These are phyloP conservation scores for Ageneiosus marmoratus DNA, from an alignment of 2,113 vertebrate species.

Conservation along the genomic window DNA sequence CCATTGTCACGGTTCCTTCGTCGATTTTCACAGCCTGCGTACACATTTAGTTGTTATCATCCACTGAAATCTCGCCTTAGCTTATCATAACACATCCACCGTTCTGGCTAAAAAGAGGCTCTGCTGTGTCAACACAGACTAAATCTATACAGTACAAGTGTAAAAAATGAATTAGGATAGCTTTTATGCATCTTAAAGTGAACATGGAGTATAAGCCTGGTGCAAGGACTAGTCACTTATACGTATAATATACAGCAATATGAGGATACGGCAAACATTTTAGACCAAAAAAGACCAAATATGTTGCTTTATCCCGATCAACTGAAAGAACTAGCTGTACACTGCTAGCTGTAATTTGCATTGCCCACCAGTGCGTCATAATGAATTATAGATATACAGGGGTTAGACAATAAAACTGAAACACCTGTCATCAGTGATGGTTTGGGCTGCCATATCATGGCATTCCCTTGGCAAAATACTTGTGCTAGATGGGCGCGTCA, in stretches of 20 bases:
- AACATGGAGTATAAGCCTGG: not conserved
- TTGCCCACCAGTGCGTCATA: no score
- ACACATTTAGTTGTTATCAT: constrained; percentile 8
- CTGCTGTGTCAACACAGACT: constrained; percentile 8
- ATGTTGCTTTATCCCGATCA: not conserved
- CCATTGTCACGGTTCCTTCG: constrained; percentile 26
- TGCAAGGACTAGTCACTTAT: not conserved
- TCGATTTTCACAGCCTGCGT: constrained; percentile 20
- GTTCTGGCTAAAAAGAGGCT: constrained; percentile 13
- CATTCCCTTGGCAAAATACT: no score
- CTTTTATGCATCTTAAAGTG: not conserved
- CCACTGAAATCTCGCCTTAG: constrained; percentile 7
- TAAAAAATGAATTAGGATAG: not conserved
- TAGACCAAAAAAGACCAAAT: not conserved
- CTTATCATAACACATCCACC: constrained; percentile 32
- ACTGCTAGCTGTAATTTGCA: not conserved
- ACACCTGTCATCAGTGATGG: no score
- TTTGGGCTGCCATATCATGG: no score
- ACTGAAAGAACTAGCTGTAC: not conserved
- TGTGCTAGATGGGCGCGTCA: no score
- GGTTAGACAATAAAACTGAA: no score
- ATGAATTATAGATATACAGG: no score
- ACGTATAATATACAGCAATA: not conserved
- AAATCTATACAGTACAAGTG: not conserved
- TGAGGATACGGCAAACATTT: not conserved